Percentiles rank a stretch among this genome's conserved stretches.
Evolutionary conservation across 2,888 invertebrate species (phyloP).

Genomic region (Apantesis nais): DNA sequence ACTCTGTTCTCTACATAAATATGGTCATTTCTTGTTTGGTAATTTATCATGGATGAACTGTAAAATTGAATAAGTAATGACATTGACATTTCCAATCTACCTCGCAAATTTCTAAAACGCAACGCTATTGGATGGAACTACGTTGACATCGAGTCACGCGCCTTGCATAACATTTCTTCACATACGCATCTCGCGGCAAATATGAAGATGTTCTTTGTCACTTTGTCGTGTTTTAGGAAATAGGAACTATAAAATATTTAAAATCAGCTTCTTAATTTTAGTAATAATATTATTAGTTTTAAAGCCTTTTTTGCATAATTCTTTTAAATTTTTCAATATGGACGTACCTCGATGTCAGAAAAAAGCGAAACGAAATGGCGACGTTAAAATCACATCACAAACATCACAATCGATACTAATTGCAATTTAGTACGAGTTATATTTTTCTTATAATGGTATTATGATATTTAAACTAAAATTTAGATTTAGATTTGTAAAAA

Average conservation of each 20-base stretch:
- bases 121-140: background rate
- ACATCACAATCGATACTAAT: background rate
- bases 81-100: background rate
- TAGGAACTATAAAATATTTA: background rate
- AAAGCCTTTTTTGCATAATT: too few relatives aligned
- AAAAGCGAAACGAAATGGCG: background rate
- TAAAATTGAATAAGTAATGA: background rate
- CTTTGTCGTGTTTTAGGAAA: background rate
- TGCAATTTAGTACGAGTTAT: background rate
- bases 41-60: background rate
- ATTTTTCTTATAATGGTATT: background rate
- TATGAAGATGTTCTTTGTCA: background rate
- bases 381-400: background rate
- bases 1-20: too few relatives aligned
- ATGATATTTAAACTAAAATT: background rate
- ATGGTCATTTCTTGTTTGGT: background rate
- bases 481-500: too few relatives aligned
- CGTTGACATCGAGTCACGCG: constrained; percentile 1
- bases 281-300: too few relatives aligned
- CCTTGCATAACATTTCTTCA: background rate
- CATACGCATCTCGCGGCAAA: background rate
- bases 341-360: background rate
- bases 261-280: background rate
- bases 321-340: too few relatives aligned
- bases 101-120: too few relatives aligned